phyloP scores from a whole-genome alignment of 2,113 vertebrate genomes.

The Notechis scutatus region DNA sequence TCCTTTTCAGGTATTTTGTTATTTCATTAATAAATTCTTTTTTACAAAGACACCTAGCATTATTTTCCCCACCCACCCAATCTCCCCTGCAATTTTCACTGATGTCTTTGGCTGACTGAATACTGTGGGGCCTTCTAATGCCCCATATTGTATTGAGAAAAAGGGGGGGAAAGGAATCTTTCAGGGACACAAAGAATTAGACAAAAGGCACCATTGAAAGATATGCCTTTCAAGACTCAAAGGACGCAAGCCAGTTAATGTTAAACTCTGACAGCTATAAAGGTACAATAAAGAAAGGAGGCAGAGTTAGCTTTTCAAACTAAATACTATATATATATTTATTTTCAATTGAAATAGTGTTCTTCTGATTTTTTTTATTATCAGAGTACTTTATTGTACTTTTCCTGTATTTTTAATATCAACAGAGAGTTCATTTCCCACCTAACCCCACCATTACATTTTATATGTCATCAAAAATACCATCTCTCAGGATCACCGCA shows the following conservation, averaged over 20 bases:
- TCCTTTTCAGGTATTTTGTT: conserved; percentile 17
- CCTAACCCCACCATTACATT: not conserved
- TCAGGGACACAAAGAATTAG: not conserved
- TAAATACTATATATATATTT: not conserved
- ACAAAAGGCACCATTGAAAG: conserved; percentile 6
- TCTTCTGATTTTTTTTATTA: not conserved
- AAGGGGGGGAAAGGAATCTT: not conserved
- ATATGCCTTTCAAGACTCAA: not conserved
- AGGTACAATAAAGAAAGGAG: not conserved
- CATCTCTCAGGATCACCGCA: not conserved
- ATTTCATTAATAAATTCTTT: conserved; percentile 4
- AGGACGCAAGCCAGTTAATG: conserved; percentile 6
- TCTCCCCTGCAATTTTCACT: not conserved
- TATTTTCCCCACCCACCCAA: not conserved
- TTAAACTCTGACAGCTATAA: conserved; percentile 15
- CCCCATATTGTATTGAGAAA: conserved; percentile 17
- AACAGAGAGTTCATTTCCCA: not conserved
- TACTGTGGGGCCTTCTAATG: not conserved
- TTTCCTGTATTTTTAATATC: not conserved
- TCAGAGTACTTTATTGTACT: not conserved
- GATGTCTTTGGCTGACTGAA: conserved; percentile 4
- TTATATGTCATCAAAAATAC: not conserved
- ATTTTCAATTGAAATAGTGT: conserved; percentile 16
- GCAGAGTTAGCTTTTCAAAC: not conserved
- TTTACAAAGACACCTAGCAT: not conserved